Evolutionary conservation across 2,797 vertebrate species (phyloP).

Genomic region (Luscinia luscinia): DNA sequence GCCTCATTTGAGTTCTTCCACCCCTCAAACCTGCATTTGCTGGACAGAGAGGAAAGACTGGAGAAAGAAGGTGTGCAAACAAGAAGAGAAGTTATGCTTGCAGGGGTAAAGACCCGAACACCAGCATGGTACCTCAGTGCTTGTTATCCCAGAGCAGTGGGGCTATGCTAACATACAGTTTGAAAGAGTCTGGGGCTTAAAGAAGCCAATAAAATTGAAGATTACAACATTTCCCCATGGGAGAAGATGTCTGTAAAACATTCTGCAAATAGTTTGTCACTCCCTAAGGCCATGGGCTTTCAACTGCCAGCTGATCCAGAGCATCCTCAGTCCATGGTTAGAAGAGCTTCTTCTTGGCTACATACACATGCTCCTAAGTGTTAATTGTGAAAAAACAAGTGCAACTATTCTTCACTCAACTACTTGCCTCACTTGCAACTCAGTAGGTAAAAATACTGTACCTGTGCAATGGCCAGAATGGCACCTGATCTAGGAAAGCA

Average conservation of each 20-base stretch:
- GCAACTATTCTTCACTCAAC: not conserved
- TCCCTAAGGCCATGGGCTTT: not conserved
- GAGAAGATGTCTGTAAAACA: not conserved
- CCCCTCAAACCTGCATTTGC: not conserved
- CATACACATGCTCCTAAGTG: not conserved
- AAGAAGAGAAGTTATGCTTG: not conserved
- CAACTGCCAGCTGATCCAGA: not conserved
- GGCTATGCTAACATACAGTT: not conserved
- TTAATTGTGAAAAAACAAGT: not conserved
- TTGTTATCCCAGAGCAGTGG: not conserved
- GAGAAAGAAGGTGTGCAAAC: not conserved
- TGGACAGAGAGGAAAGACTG: not conserved
- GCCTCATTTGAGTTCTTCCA: not conserved
- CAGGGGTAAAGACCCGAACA: not conserved
- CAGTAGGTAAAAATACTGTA: not conserved
- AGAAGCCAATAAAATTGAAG: not conserved
- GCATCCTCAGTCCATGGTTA: not conserved
- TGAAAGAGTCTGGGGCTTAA: not conserved
- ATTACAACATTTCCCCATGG: not conserved
- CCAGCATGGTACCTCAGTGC: rapidly evolving
- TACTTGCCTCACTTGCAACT: not conserved
- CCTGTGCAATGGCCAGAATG: not conserved
- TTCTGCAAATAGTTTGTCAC: not conserved
- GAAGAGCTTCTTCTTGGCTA: not conserved
- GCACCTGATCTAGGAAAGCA: not conserved